Conservation (phyloP, 2,113 vertebrate species). For the Centrocercus urophasianus region DNA sequence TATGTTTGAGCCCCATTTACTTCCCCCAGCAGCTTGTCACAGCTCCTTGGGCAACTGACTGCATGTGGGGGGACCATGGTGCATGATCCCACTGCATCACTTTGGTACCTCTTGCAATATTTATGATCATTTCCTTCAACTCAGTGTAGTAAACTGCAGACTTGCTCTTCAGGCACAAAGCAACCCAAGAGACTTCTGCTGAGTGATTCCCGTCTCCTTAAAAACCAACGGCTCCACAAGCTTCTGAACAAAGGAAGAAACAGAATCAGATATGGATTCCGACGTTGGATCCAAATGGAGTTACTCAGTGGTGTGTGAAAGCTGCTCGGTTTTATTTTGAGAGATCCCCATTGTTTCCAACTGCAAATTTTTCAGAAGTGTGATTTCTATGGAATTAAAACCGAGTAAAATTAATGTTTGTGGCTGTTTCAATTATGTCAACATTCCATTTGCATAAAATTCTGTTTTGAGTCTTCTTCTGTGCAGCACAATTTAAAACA, state of each 20-base stretch:
- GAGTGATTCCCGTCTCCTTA: neutral
- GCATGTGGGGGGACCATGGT: accelerated
- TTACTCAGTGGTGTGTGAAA: neutral
- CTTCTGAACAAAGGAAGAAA: neutral
- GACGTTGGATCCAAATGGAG: neutral
- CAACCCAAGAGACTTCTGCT: neutral
- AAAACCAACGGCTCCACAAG: neutral
- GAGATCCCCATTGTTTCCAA: constrained; percentile 9
- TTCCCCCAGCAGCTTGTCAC: neutral
- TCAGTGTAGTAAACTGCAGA: neutral
- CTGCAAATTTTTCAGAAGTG: constrained; percentile 9
- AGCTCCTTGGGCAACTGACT: accelerated
- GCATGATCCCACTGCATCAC: accelerated
- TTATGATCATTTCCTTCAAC: neutral
- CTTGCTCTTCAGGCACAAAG: accelerated
- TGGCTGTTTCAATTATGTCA: constrained; percentile 56
- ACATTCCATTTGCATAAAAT: constrained; percentile 61
- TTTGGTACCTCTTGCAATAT: neutral
- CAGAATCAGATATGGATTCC: neutral
- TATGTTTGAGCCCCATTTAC: neutral
- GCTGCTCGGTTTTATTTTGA: constrained; percentile 37
- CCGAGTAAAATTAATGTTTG: constrained; percentile 40
- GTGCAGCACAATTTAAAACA: neutral
- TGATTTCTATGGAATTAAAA: constrained; percentile 42
- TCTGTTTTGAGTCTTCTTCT: constrained; percentile 55